A percentile compares a stretch with the other conserved stretches of the same genome.
Evolutionary conservation across 2,888 invertebrate species (phyloP).

Genomic region (Thera britannica): DNA sequence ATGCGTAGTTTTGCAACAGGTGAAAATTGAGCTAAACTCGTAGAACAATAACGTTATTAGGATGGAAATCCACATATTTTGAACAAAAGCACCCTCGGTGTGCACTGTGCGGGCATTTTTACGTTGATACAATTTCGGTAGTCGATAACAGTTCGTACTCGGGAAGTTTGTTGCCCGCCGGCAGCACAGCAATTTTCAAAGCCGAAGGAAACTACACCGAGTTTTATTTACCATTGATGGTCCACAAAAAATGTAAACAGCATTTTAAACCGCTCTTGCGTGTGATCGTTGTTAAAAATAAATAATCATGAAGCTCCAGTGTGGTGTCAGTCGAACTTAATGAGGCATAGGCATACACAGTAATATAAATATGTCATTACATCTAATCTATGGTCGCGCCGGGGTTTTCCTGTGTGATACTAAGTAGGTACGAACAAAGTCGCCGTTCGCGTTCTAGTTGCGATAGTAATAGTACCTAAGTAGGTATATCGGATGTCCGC

Average conservation of each 20-base stretch:
- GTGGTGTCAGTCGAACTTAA: too few species aligned
- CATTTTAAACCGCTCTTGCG: background rate
- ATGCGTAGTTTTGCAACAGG: background rate
- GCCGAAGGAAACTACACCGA: background rate
- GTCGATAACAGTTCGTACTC: background rate
- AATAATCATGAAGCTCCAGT: too few species aligned
- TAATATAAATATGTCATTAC: too few species aligned
- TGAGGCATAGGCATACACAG: too few species aligned
- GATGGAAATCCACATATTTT: background rate
- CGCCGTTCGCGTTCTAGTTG: background rate
- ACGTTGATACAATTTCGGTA: background rate
- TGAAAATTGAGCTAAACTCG: background rate
- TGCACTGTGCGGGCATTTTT: background rate
- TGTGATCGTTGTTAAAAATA: too few species aligned
- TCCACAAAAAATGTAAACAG: background rate
- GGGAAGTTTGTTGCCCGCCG: constrained; percentile 4
- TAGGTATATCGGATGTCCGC: constrained; percentile 8
- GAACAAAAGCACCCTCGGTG: background rate
- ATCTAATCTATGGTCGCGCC: background rate
- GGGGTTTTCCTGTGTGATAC: background rate
- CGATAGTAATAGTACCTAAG: background rate
- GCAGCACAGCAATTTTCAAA: constrained; percentile 7
- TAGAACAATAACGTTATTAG: background rate
- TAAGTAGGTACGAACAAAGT: background rate
- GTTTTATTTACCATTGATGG: background rate